phyloP scores from a whole-genome alignment of 2,797 vertebrate genomes.

The Anas bernieri region DNA sequence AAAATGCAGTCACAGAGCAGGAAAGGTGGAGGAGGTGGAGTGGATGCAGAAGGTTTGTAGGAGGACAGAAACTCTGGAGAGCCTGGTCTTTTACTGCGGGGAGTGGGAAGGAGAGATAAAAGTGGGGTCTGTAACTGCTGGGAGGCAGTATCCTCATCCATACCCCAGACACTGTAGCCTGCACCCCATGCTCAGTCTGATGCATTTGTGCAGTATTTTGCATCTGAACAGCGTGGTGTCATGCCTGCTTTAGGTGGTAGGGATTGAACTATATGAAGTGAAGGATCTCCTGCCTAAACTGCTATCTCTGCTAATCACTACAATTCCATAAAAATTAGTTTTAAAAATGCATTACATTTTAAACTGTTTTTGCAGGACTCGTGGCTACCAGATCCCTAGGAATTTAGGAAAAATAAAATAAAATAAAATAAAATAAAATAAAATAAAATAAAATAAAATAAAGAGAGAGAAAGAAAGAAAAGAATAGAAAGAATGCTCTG shows the following conservation, averaged over 20 bases:
- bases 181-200: not conserved
- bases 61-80: not conserved
- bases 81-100: not conserved
- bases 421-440: not conserved
- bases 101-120: not conserved
- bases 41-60: not conserved
- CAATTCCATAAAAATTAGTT: not conserved
- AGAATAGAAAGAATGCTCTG: not conserved
- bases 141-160: not conserved
- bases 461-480: not conserved
- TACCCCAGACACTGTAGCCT: not conserved
- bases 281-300: not conserved
- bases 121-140: accelerated
- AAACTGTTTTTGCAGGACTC: not conserved
- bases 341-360: not conserved
- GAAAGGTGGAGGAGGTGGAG: not conserved
- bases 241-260: not conserved
- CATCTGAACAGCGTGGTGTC: not conserved
- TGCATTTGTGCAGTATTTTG: not conserved
- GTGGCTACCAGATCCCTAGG: not conserved
- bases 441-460: too few species aligned
- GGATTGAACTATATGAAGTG: not conserved
- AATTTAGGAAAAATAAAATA: not conserved
- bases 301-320: accelerated
- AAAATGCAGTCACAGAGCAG: not conserved